phyloP scores from a whole-genome alignment of 2,888 invertebrate species.

The Lasioglossum malachurum region DNA sequence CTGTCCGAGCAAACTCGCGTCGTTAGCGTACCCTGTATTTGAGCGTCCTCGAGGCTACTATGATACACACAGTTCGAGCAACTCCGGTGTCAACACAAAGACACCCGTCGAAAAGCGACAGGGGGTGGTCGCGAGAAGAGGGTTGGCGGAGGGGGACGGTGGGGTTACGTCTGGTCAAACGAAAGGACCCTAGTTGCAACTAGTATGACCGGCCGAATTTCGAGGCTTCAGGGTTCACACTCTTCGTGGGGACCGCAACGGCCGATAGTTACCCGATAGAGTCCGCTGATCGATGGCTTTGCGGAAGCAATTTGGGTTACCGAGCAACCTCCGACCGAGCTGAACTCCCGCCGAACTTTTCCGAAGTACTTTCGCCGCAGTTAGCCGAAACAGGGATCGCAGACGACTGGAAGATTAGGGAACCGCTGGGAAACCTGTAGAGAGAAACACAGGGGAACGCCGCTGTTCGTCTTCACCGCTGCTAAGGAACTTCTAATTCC shows the following conservation, averaged over 20 bases:
- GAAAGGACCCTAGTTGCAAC: background rate
- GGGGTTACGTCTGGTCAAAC: background rate
- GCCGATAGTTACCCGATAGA: background rate
- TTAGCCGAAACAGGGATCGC: background rate
- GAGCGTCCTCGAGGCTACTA: background rate
- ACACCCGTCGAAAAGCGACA: background rate
- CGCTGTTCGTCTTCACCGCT: background rate
- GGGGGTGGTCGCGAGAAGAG: background rate
- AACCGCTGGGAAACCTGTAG: background rate
- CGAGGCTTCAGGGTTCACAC: background rate
- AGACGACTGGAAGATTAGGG: background rate
- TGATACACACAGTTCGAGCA: background rate
- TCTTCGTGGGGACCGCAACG: background rate
- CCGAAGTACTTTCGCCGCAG: conserved; percentile 6
- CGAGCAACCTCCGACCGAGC: background rate
- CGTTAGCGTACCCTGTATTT: background rate
- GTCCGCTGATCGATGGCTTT: conserved; percentile 15
- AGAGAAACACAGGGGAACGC: background rate
- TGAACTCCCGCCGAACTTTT: background rate
- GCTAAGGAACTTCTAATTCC: background rate
- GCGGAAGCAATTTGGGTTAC: conserved; percentile 14
- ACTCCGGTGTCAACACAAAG: conserved; percentile 8
- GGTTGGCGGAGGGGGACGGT: too few relatives aligned
- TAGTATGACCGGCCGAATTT: background rate
- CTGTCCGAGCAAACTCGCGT: background rate